Base-by-base conservation (phyloP, 2,888 invertebrate species). In the Drosophila fulvimacula region DNA sequence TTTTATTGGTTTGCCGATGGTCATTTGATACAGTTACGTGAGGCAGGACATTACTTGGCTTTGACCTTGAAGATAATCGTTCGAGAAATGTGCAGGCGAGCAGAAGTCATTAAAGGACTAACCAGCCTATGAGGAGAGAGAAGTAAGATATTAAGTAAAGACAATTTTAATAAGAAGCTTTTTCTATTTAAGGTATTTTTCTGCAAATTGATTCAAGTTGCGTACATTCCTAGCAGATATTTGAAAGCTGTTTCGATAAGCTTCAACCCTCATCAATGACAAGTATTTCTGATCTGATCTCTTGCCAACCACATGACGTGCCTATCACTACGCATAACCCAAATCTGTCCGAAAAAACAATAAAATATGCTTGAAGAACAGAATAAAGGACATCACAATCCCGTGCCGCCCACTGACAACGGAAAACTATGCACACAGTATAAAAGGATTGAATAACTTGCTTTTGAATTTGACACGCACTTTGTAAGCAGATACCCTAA, bases 381-480 rank as follows among this genome's bases (percentile, higher is more conserved):
- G 64, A 42, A 79, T 69, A 69, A 72, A 53, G 69, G 67, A 72
- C 58, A 68, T 65, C 61, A 56, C 42, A 49, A 34, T 49, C 57
- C 49, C 58, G 34, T 44, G 56, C 55, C 62, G 51, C 64, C 49
- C 69, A 63, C 62, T 56, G 60, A 60, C 60, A 61, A 48, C 51
- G 9, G 65, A 74, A 11, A 84, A 84, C 77, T 79, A 85, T 70
- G 71, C 61, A 75, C 73, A 66, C 61, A 61, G 44, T 46, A 41
- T 75, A 58, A 82, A 84, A 82, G 83, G 83, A 88, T 84, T 84
- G 79, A 83, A 83, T 80, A 85, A 78, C 88, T 88, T 46, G 77
- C 78, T 67, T 74, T 80, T 71, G 83, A 85, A 86, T 85, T 86
- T 79, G 88, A 85, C 88, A 85, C 83, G 88, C 88, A 86, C 81